Percentiles rank a stretch among this genome's conserved stretches.
Evolutionary conservation across 2,797 vertebrate genomes (phyloP).

Genomic region (Lutjanus campechanus): DNA sequence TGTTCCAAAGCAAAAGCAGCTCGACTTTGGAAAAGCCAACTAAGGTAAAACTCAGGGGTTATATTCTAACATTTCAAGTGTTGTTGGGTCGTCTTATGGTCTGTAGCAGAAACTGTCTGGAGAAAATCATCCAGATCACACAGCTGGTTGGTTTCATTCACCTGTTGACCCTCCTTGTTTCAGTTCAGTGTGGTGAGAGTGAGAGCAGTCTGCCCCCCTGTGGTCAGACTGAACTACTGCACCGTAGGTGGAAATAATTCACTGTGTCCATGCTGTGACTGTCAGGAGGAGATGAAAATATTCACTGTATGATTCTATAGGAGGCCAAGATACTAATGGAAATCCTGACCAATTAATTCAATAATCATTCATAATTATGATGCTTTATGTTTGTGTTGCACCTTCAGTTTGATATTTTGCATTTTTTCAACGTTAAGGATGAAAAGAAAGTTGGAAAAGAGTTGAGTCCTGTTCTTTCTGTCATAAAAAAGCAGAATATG

Average conservation of each 20-base stretch:
- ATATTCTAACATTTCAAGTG: background rate
- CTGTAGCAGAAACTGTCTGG: background rate
- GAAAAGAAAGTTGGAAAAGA: no score
- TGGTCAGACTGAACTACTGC: background rate
- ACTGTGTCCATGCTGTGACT: background rate
- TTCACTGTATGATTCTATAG: background rate
- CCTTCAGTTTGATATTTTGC: no score
- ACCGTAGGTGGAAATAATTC: background rate
- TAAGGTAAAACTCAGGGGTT: background rate
- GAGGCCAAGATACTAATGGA: background rate
- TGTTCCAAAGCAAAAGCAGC: no score
- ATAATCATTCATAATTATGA: no score
- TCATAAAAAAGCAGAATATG: no score
- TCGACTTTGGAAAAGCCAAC: background rate
- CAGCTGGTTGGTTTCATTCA: background rate
- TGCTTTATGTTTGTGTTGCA: no score
- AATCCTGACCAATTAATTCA: background rate
- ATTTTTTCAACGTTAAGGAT: no score
- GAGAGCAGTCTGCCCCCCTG: slow-evolving; percentile 9
- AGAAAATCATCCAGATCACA: background rate
- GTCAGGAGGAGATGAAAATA: background rate
- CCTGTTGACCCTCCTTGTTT: background rate
- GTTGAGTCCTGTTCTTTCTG: no score
- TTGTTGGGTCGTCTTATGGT: background rate
- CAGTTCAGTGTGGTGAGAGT: background rate